phyloP scores from a whole-genome alignment of 1,140 invertebrate species.

The Delia radicum region DNA sequence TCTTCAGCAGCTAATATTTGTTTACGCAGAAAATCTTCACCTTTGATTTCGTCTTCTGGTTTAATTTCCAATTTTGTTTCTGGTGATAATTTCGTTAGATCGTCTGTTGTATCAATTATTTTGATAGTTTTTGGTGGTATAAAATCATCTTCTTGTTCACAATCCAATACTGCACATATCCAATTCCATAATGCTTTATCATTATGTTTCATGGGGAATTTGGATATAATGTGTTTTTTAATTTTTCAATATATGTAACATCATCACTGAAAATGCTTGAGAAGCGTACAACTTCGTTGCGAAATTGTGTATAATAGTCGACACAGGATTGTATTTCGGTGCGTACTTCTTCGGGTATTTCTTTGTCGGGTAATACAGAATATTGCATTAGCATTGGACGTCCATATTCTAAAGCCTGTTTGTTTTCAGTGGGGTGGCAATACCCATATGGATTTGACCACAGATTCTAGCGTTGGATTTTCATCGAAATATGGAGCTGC shows the following conservation, averaged over 20 bases:
- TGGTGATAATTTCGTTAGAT: conserved; percentile 3
- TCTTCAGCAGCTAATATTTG: conserved; percentile 33
- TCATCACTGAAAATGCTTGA: conserved; percentile 71
- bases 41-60: conserved; percentile 24
- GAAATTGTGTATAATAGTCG: conserved; percentile 76
- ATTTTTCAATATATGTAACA: conserved; percentile 76
- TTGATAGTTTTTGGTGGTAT: conserved; percentile 52
- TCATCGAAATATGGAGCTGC: conserved; percentile 84
- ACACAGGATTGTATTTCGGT: conserved; percentile 84
- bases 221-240: conserved; percentile 68
- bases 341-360: conserved; percentile 78
- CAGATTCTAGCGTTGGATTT: conserved; percentile 74
- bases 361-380: conserved; percentile 78
- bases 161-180: conserved; percentile 49
- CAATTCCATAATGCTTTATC: conserved; percentile 66
- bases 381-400: conserved; percentile 87
- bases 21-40: conserved; percentile 24
- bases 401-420: conserved; percentile 82
- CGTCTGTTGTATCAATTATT: conserved; percentile 46
- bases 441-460: conserved; percentile 89
- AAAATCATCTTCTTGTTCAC: conserved; percentile 52
- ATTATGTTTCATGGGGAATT: conserved; percentile 67
- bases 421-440: conserved; percentile 89
- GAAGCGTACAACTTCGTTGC: conserved; percentile 78
- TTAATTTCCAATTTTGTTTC: not conserved